Percentiles rank a stretch among this genome's conserved stretches.
Evolutionary conservation across 2,888 invertebrate genomes (phyloP).

Genomic region (Stenotaenia linearis): DNA sequence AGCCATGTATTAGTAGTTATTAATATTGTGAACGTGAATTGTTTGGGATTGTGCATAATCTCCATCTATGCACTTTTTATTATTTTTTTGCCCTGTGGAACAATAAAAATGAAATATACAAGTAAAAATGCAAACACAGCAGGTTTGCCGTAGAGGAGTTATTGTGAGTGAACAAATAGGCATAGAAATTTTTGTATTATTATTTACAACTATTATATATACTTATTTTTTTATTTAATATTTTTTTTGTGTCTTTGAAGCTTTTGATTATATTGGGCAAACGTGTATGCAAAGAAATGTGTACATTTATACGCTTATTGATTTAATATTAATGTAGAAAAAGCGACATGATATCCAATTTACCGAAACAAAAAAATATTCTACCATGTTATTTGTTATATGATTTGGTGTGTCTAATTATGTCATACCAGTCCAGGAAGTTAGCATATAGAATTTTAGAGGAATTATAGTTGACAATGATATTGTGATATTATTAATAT

Average conservation of each 20-base stretch:
- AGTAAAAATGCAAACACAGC: too few species aligned
- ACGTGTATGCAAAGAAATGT: slow-evolving; percentile 12
- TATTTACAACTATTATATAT: not conserved
- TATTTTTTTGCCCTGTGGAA: not conserved
- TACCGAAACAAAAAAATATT: not conserved
- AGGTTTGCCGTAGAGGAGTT: not conserved
- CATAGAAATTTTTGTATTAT: not conserved
- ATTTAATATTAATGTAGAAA: slow-evolving; percentile 26
- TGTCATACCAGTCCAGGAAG: slow-evolving; percentile 21
- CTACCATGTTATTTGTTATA: slow-evolving; percentile 20
- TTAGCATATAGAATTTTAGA: slow-evolving; percentile 12
- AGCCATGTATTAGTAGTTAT: slow-evolving; percentile 20
- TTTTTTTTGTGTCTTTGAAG: not conserved
- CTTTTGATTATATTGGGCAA: slow-evolving; percentile 1
- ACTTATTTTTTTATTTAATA: slow-evolving; percentile 15
- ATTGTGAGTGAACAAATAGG: not conserved
- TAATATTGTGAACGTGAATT: slow-evolving; percentile 17
- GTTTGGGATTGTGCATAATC: slow-evolving; percentile 21
- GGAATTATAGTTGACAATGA: slow-evolving; percentile 19
- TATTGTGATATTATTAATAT: slow-evolving; percentile 24
- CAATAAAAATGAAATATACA: not conserved
- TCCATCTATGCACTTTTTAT: slow-evolving; percentile 5
- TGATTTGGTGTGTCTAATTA: slow-evolving; percentile 24
- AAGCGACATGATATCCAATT: slow-evolving; percentile 13
- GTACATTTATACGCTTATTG: slow-evolving; percentile 24